Conservation (phyloP, 2,888 invertebrate genomes). For the Pristionchus entomophagus region DNA sequence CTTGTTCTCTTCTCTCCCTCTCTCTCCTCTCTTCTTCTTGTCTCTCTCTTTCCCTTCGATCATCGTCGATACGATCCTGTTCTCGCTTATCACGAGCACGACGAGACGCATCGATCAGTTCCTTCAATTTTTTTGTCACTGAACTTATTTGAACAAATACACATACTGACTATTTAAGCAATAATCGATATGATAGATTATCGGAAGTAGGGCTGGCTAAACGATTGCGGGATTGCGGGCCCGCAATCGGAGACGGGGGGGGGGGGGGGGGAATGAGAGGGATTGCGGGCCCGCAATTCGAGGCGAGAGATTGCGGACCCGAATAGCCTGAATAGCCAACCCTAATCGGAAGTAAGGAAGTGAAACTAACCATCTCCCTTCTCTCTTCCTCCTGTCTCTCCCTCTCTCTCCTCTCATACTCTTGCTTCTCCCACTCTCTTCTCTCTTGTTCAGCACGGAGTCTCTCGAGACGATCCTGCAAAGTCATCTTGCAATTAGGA, state of each 20-base stretch:
- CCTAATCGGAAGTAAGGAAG: too few relatives aligned
- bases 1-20: constrained; percentile 67
- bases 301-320: too few relatives aligned
- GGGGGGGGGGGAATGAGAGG: too few relatives aligned
- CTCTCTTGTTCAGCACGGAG: constrained; percentile 72
- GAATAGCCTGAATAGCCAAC: too few relatives aligned
- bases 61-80: constrained; percentile 61
- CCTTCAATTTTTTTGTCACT: constrained; percentile 45
- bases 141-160: too few relatives aligned
- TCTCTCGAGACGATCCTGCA: constrained; percentile 66
- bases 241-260: too few relatives aligned
- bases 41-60: constrained; percentile 64
- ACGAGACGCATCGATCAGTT: constrained; percentile 69
- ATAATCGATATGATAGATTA: too few relatives aligned
- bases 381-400: constrained; percentile 54
- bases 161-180: too few relatives aligned
- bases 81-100: constrained; percentile 47
- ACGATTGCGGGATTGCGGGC: too few relatives aligned
- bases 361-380: constrained; percentile 54
- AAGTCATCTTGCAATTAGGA: too few relatives aligned
- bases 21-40: constrained; percentile 71
- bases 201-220: too few relatives aligned
- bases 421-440: constrained; percentile 67
- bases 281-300: too few relatives aligned
- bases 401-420: constrained; percentile 61